Base-by-base conservation (phyloP, 2,888 invertebrate species). In the Macrophya alboannulata region DNA sequence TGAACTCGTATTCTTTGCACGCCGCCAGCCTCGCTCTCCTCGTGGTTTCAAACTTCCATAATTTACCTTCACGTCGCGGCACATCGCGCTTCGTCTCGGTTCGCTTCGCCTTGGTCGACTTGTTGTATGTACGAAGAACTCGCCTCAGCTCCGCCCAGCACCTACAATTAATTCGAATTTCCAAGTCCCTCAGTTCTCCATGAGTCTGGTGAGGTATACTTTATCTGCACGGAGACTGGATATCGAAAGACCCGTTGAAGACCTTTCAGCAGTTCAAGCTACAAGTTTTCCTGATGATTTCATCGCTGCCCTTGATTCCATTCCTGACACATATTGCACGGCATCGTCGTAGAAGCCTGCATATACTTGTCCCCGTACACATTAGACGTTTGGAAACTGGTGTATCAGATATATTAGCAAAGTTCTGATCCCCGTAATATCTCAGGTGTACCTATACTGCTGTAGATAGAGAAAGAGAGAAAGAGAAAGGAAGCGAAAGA, bases 321-420 rank as follows among this genome's bases (percentile, higher is more conserved):
- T 65, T 21, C 31, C 48, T 25, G 83, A 71, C 68, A 31, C 4
- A 51, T 25, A 68, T 68, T 45, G n/a, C 31, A 25, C n/a, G 62
- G 3, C 59, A 15, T 55, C 17, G 71, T 68, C 25, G 48, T 31
- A 10, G 31, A 8, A 12, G 21, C 12, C 9, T 15, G 68, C 43
- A 48, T 17, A 45, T 17, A 45, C 37, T 55, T 9, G 77, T 77
- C 37, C 51, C 21, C 45, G 45, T 37, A 17, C 37, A 68, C 68
- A 17, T 68, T 74, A 6, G 15, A 5, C 45, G 45, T n/a, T 43
- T 45, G 45, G 72, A n/a, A 81, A 62, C 81, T 21, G 71, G 84
- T 72, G 74, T 74, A 72, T 72, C 84, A 62, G 74, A 84, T 84
- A 84, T 84, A 77, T 77, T 84, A 62, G 48, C 45, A 83, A 83